These are phyloP conservation scores for Phoxinus dragarum DNA, from an alignment of 2,797 vertebrate species.

Conservation along the genomic window DNA sequence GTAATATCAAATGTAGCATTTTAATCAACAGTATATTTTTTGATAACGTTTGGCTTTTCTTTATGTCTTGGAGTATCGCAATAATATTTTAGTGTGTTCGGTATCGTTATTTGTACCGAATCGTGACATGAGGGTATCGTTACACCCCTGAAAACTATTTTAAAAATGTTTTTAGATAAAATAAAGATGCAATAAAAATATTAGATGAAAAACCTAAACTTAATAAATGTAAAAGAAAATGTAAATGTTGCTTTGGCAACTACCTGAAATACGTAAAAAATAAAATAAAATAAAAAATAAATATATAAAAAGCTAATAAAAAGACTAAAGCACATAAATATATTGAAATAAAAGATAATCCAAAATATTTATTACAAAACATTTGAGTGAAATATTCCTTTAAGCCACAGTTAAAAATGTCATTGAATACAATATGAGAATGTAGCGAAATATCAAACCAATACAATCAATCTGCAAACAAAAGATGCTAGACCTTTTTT, in stretches of 20 bases:
- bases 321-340: neutral
- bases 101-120: too few relatives aligned
- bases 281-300: neutral
- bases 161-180: neutral
- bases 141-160: neutral
- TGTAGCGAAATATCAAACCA: neutral
- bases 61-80: too few relatives aligned
- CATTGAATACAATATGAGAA: neutral
- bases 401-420: neutral
- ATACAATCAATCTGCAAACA: neutral
- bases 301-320: neutral
- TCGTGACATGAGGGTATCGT: too few relatives aligned
- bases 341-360: neutral
- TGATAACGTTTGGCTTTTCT: too few relatives aligned
- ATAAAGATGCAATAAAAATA: neutral
- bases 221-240: neutral
- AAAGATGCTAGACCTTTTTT: neutral
- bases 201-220: neutral
- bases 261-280: neutral
- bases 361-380: neutral
- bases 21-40: too few relatives aligned
- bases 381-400: neutral
- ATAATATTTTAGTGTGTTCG: too few relatives aligned
- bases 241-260: neutral
- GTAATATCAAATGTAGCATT: too few relatives aligned